Base-by-base conservation (phyloP, 2,113 vertebrate species). In the Neoarius graeffei region DNA sequence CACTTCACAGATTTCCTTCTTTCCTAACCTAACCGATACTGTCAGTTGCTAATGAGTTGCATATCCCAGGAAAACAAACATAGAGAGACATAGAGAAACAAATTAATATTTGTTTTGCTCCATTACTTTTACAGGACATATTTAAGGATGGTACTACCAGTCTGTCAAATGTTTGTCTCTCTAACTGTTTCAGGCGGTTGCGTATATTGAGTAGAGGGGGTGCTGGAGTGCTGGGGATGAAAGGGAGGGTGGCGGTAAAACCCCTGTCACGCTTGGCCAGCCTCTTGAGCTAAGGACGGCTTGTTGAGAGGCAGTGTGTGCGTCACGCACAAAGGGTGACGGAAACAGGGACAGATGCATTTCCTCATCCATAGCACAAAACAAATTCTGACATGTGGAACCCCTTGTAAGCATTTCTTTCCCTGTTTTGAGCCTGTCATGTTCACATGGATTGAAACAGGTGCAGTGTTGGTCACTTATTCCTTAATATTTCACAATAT, bases 331-430 rank as follows among this genome's bases (percentile, higher is more conserved):
- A 86, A 85, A 88, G 71, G 85, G 87, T 30, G 87, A 85, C 82
- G 79, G 83, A 87, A 80, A 89, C 71, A 87, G 79, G 88, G 94
- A 93, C 91, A 88, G 93, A 93, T 93, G 93, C 92, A 93, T 93
- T 94, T 95, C 89, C 92, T 93, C 91, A 90, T 94, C 91, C 88
- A 71, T 74, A 54, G 88, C 85, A 79, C 86, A 67, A 90, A 91
- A 90, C 93, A 88, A 93, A 94, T 89, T 90, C 88, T 94, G 92
- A 93, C 91, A 93, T 94, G 93, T 94, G 93, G 91, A 93, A 92
- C 90, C 90, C 80, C 89, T 77, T 82, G 90, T 87, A 13, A 89
- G 54, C 89, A 92, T 91, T 92, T 83, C 13, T 54, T 0, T 5
- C 77, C 57, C 23, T 17, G 74, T 85, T 80, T 81, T 67, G 60